Evolutionary conservation across 1,140 invertebrate genomes (phyloP), one percentile per base, ranked within the genome.

Genomic region (Cyrtorhinus lividipennis): DNA sequence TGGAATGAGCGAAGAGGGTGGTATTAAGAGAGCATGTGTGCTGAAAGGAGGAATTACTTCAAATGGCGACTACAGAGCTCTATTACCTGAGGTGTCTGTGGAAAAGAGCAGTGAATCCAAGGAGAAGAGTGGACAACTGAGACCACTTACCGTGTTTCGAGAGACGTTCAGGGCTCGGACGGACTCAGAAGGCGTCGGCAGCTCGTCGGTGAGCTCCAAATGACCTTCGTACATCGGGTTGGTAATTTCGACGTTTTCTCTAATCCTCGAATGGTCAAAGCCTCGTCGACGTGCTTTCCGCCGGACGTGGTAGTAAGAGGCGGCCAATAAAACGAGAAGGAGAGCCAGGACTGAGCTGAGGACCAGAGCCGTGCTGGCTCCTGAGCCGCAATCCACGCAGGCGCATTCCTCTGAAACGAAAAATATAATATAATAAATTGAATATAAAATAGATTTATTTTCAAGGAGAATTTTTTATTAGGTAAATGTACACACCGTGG

Each of bases 221-320:
- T 83, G 83, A 60, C 81, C 80, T 62, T 87, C 78, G 73, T 89
- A 92, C 78, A 91, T 90, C 12, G 89, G 88, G 76, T 92, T 92
- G 70, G 74, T 84, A 62, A 90, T 87, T 75, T 88, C 88, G 69
- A 89, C 80, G 72, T 85, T 86, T 70, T 90, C 87, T 62, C 85
- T 78, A 69, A 91, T 83, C 15, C 87, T 77, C 26, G 85, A 82
- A 75, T 91, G 88, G 65, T 82, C 81, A 72, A 91, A 91, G 26
- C 83, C 78, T 67, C 78, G 76, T 24, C 79, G 80, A 24, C 58
- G 27, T 10, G 58, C 58, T 30, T 30, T 25, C 25, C 24, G 27
- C 18, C 24, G 24, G n/a, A 30, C n/a, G 15, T 26, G 24, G 22
- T 59, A 59, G 26, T 30, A 59, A 10, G 26, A 25, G 2, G 22